These are phyloP conservation scores for Leptinotarsa texana DNA, from an alignment of 1,140 invertebrate species.

Conservation along the genomic window DNA sequence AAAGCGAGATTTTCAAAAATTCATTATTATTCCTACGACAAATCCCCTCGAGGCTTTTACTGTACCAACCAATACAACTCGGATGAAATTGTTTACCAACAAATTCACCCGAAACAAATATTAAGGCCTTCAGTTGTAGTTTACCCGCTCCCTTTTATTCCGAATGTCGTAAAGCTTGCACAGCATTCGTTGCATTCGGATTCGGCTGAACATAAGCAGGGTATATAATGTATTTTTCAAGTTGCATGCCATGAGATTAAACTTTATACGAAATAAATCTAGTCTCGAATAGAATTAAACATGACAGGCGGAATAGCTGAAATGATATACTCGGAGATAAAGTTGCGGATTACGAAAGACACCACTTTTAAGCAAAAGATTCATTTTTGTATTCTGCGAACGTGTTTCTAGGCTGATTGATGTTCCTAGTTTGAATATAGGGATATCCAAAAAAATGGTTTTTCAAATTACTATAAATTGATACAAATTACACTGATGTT, in stretches of 20 bases:
- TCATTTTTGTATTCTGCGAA: background rate
- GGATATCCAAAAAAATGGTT: too few species aligned
- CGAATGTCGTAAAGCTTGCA: conserved; percentile 9
- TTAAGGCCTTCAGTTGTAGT: background rate
- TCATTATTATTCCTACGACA: background rate
- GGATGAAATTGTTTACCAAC: conserved; percentile 12
- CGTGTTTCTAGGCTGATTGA: background rate
- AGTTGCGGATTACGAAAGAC: background rate
- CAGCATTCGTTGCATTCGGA: background rate
- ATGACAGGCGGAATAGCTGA: conserved; percentile 1
- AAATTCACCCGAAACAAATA: conserved; percentile 13
- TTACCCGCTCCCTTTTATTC: background rate
- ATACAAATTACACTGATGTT: too few species aligned
- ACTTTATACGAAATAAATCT: conserved; percentile 16
- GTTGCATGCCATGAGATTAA: conserved; percentile 20
- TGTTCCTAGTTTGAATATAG: too few species aligned
- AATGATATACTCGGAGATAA: conserved; percentile 13
- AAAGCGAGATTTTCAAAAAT: background rate
- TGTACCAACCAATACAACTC: background rate
- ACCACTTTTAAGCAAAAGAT: background rate
- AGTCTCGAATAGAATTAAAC: conserved; percentile 12
- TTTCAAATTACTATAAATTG: too few species aligned
- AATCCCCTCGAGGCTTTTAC: background rate
- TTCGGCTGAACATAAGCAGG: background rate
- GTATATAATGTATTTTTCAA: conserved; percentile 23